Evolutionary conservation across 2,888 invertebrate genomes (phyloP), one percentile per base, ranked within the genome.

Genomic region (Yponomeuta evonymella): DNA sequence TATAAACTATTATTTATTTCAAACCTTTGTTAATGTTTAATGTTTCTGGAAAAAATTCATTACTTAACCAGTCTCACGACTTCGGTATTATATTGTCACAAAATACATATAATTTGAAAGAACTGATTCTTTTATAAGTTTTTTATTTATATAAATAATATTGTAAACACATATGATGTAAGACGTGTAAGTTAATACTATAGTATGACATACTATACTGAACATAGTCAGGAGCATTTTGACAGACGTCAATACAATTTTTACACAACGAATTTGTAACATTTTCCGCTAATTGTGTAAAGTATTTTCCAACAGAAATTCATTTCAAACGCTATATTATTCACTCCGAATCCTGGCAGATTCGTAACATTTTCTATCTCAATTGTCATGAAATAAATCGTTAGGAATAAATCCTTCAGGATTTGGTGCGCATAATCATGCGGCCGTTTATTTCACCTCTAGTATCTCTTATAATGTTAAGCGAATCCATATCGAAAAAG

Each of bases 401-500:
- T 36, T 36, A 36, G 5, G 43, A 8, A 43, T 43, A 43, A 43
- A 43, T 43, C 43, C 43, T 8, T 8, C 43, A 43, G 43, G 43
- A 43, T 43, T 43, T 43, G 43, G 43, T 43, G 43, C 43, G 43
- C 8, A 5, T 43, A 8, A 43, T 43, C 43, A 8, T 5, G 43
- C 8, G 43, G 43, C 6, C 43, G 43, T 43, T 12, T 11, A 48
- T 29, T 30, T 29, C 51, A 12, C 51, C 51, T 29, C 0, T 48
- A 51, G 69, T 51, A 65, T 65, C 48, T 63, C 23, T 68, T 65
- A 68, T 72, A 80, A 81, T 74, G 9, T 29, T 85, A 86, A 86
- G 84, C 82, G 33, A 83, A 88, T 86, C 85, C 90, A 91, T 91
- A 91, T 91, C 90, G 90, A 87, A 86, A 65, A 79, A 81, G 83